Evolutionary conservation across 2,888 invertebrate genomes (phyloP), one percentile per base, ranked within the genome.

Genomic region (Gasteruption jaculator): DNA sequence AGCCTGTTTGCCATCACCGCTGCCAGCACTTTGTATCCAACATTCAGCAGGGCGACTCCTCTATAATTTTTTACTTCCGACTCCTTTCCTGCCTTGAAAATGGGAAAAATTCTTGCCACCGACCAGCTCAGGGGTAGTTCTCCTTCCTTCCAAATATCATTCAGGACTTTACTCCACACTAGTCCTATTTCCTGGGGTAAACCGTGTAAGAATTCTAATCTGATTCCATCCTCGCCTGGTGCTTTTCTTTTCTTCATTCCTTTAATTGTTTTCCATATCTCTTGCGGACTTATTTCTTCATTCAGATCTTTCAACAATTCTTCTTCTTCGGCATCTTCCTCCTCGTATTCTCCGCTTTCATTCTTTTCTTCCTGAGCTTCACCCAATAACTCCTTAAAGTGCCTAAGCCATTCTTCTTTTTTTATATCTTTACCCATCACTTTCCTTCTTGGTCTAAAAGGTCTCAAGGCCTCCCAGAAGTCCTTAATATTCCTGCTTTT

Each of bases 41-140:
- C 44, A 15, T 47, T 26, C 8, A 44, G 35, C 5, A 47, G 21
- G 2, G 41, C 19, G 6, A 47, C 29, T 10, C 44, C 44, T 20
- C 41, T 21, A 16, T 47, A 47, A 21, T 44, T 47, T 3, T 20
- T 27, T 15, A 38, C 22, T 5, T 30, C 22, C 3, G 35, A n/a
- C 8, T 20, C 19, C 1, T 44, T 30, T 5, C 44, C 44, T n/a
- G 37, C 35, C 16, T 41, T 41, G 20, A 30, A 41, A 15, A 44
- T 47, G 4, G 38, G 44, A 12, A 14, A 37, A 2, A 47, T 47
- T 7, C 36, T 41, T 5, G 41, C 44, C 18, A 35, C 30, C n/a
- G 21, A 14, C 44, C 41, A 47, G 5, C 18, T 34, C 15, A 29
- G 18, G 3, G 4, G 8, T n/a, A 47, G n/a, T 8, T 11, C 24